Conservation (phyloP, 2,113 vertebrate species). For the Cyrtonyx montezumae region DNA sequence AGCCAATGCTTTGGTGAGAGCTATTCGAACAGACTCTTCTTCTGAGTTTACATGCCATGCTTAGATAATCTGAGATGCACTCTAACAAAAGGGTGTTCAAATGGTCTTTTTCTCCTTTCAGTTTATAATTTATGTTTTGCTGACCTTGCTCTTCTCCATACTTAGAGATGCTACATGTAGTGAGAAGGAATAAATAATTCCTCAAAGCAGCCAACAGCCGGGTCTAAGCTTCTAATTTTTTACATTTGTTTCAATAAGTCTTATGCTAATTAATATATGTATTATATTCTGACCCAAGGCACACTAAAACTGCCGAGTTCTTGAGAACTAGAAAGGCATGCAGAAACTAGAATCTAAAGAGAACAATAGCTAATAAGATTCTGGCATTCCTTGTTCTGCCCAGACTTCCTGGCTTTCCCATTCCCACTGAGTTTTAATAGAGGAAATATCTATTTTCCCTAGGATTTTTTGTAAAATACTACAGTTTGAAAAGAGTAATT, state of each 20-base stretch:
- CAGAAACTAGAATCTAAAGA: neutral
- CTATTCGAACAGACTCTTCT: neutral
- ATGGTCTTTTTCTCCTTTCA: neutral
- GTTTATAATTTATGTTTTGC: neutral
- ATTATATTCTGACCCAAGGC: neutral
- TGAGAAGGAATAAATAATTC: neutral
- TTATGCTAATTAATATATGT: neutral
- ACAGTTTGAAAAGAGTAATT: neutral
- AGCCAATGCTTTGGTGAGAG: neutral
- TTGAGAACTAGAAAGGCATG: neutral
- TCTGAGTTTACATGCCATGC: neutral
- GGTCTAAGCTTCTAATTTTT: neutral
- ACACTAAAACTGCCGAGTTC: neutral
- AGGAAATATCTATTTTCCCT: neutral
- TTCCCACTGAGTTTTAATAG: neutral
- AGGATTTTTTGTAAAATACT: neutral
- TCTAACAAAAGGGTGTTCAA: neutral
- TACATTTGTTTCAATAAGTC: neutral
- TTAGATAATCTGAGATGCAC: neutral
- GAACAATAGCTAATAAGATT: neutral
- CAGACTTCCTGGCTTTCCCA: neutral
- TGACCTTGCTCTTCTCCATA: neutral
- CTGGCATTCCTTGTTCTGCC: neutral
- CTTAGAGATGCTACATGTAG: neutral
- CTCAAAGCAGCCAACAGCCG: neutral